These are phyloP conservation scores for Axis porcinus DNA, from an alignment of 2,113 vertebrate species.

Conservation along the genomic window DNA sequence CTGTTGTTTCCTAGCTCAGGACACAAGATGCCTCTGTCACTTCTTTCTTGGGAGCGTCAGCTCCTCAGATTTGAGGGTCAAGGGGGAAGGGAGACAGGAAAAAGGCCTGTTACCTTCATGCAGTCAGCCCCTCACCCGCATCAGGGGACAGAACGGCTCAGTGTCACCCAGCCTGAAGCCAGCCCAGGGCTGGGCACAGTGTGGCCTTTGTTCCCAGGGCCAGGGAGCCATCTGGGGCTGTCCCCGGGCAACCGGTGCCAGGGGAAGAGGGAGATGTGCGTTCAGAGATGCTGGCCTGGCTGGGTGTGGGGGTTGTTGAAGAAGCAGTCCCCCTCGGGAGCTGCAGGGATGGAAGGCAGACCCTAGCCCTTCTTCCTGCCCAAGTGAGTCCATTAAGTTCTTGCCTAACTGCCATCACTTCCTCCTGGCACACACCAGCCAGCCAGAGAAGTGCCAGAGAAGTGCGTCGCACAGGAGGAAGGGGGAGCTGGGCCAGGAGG, in stretches of 20 bases:
- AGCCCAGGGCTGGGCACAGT: conserved; percentile 57
- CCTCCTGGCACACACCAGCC: neutral
- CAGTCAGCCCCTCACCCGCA: conserved; percentile 44
- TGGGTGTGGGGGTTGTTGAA: neutral
- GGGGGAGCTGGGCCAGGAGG: neutral
- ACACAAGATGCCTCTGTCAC: conserved; percentile 68
- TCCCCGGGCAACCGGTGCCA: conserved; percentile 62
- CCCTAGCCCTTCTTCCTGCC: neutral
- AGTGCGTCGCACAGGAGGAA: neutral
- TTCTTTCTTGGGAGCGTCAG: conserved; percentile 56
- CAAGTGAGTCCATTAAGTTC: neutral
- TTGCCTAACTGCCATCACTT: neutral
- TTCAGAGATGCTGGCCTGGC: neutral
- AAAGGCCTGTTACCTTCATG: conserved; percentile 68
- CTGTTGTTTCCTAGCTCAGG: conserved; percentile 49
- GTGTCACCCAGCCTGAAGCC: conserved; percentile 61
- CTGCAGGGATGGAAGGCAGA: neutral
- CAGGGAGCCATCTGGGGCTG: conserved; percentile 69
- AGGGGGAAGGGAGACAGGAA: conserved; percentile 51
- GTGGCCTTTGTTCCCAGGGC: conserved; percentile 67
- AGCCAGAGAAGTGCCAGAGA: neutral
- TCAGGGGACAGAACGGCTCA: conserved; percentile 62
- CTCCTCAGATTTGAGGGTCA: conserved; percentile 26
- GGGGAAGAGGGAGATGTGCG: conserved; percentile 13
- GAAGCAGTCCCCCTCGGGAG: neutral